These are phyloP conservation scores for Resseliella maxima DNA, from an alignment of 2,888 invertebrate species.

Conservation along the genomic window DNA sequence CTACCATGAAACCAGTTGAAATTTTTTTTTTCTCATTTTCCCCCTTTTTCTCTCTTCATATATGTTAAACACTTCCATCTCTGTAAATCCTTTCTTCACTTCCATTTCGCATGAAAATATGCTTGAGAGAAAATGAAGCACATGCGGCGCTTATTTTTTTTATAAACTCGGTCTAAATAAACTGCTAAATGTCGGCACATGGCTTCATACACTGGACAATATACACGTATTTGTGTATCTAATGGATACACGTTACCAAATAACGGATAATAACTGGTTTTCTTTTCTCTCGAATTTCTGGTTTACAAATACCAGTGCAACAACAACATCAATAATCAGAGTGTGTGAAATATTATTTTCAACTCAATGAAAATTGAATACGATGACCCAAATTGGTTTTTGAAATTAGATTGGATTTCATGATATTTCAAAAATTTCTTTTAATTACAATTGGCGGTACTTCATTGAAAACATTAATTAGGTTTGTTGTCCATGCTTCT, in stretches of 20 bases:
- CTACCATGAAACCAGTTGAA: background rate
- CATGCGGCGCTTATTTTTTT: conserved; percentile 25
- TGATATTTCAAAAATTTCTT: no score
- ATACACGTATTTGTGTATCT: background rate
- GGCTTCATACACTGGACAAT: background rate
- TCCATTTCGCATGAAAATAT: background rate
- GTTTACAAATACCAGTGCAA: no score
- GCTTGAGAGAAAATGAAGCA: background rate
- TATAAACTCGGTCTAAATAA: conserved; percentile 39
- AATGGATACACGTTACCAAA: background rate
- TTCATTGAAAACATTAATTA: no score
- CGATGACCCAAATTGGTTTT: no score
- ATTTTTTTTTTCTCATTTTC: background rate
- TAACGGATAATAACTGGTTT: background rate
- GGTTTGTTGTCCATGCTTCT: no score
- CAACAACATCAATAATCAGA: no score
- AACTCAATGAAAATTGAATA: no score
- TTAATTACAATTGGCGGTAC: no score
- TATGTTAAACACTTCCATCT: no score
- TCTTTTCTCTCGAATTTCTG: no score
- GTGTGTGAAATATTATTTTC: no score
- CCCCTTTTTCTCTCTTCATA: background rate
- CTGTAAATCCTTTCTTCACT: background rate
- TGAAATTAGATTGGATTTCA: background rate
- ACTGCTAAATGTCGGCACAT: conserved; percentile 27